phyloP scores from a whole-genome alignment of 2,113 vertebrate species.

The Chloropsis cyanopogon region DNA sequence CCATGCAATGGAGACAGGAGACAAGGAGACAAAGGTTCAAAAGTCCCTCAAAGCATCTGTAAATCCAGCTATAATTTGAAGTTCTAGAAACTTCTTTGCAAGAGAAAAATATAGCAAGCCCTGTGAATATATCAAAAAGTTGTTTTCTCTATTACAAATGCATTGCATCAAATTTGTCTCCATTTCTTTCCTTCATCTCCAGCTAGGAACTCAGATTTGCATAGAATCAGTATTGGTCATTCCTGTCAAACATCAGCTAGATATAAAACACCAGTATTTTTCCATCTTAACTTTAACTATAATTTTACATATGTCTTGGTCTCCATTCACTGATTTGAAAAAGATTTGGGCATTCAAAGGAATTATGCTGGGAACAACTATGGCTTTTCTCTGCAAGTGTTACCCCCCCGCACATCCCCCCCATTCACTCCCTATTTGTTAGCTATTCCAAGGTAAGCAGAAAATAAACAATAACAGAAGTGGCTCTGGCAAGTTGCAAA shows the following conservation, averaged over 20 bases:
- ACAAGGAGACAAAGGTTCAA: neutral
- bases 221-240: neutral
- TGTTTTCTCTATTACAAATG: neutral
- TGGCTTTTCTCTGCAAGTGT: neutral
- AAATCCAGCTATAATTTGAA: neutral
- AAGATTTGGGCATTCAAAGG: neutral
- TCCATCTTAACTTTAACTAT: neutral
- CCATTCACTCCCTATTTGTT: neutral
- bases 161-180: neutral
- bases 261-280: neutral
- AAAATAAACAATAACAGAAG: slow-evolving; percentile 1
- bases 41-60: neutral
- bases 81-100: neutral
- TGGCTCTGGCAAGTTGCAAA: neutral
- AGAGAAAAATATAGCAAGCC: neutral
- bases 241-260: slow-evolving; percentile 3
- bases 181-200: neutral
- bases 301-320: neutral
- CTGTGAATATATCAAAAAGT: neutral
- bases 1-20: neutral
- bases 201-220: neutral
- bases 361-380: neutral
- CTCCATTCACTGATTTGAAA: neutral
- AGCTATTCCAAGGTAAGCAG: neutral
- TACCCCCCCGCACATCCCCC: neutral